These are phyloP conservation scores for Agonopterix arenella DNA, from an alignment of 2,888 invertebrate species.

Conservation along the genomic window DNA sequence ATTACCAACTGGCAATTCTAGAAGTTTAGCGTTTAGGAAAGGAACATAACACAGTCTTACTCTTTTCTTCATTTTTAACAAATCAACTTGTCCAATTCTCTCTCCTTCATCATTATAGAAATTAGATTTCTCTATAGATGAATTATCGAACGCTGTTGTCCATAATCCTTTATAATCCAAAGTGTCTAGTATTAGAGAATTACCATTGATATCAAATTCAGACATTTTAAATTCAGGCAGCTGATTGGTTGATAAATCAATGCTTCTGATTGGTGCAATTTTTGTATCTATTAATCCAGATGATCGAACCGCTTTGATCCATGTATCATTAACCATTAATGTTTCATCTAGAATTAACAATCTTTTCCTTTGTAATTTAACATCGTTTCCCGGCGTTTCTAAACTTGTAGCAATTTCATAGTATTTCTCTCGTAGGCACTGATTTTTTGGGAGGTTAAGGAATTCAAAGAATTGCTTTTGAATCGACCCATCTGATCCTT, in stretches of 20 bases:
- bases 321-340: slow-evolving; percentile 14
- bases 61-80: slow-evolving; percentile 23
- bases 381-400: slow-evolving; percentile 21
- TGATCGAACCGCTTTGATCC: slow-evolving; percentile 8
- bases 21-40: slow-evolving; percentile 21
- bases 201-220: slow-evolving; percentile 5
- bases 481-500: slow-evolving; percentile 17
- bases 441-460: slow-evolving; percentile 21
- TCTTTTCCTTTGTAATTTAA: slow-evolving; percentile 14
- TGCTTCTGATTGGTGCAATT: slow-evolving; percentile 12
- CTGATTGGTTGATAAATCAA: slow-evolving; percentile 9
- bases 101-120: slow-evolving; percentile 26
- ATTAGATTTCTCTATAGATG: slow-evolving; percentile 15
- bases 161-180: slow-evolving; percentile 26
- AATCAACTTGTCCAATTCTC: slow-evolving; percentile 22
- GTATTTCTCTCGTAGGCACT: slow-evolving; percentile 20
- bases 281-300: slow-evolving; percentile 12
- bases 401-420: slow-evolving; percentile 23
- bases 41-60: slow-evolving; percentile 25
- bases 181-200: slow-evolving; percentile 22
- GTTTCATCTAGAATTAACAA: slow-evolving; percentile 17
- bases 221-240: slow-evolving; percentile 10
- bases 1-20: slow-evolving; percentile 28
- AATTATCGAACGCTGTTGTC: slow-evolving; percentile 25
- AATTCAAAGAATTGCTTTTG: slow-evolving; percentile 15